Evolutionary conservation across 1,140 invertebrate genomes (phyloP).

Genomic region (Euwallacea fornicatus): DNA sequence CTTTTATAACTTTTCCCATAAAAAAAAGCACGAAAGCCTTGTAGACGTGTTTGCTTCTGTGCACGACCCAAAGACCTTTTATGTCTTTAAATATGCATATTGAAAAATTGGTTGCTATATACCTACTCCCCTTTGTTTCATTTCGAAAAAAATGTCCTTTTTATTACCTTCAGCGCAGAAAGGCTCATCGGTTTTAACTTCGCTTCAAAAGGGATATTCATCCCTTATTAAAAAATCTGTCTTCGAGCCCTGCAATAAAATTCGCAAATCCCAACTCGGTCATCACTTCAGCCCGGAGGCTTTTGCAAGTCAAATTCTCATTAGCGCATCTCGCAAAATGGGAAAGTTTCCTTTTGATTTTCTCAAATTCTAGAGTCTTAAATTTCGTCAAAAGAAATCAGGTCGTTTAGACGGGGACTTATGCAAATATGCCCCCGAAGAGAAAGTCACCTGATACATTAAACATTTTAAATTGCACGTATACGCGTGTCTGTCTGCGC

Average conservation of each 20-base stretch:
- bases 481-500: not conserved
- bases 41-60: too few species aligned
- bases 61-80: constrained; percentile 9
- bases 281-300: constrained; percentile 3
- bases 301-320: constrained; percentile 38
- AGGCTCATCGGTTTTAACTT: too few species aligned
- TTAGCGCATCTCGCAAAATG: constrained; percentile 30
- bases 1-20: constrained; percentile 1
- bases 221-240: too few species aligned
- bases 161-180: not conserved
- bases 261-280: not conserved
- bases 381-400: constrained; percentile 23
- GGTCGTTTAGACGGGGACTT: constrained; percentile 18
- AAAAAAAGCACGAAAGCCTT: not conserved
- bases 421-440: constrained; percentile 18
- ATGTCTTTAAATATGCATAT: not conserved
- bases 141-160: not conserved
- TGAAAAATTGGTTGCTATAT: not conserved
- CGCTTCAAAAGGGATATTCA: too few species aligned
- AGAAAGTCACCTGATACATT: too few species aligned
- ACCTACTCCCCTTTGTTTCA: too few species aligned
- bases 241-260: too few species aligned
- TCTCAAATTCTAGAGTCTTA: constrained; percentile 18
- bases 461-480: constrained; percentile 15
- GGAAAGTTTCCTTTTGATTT: constrained; percentile 32